phyloP scores from a whole-genome alignment of 2,797 vertebrate species.

The Pantherophis alleghaniensis region DNA sequence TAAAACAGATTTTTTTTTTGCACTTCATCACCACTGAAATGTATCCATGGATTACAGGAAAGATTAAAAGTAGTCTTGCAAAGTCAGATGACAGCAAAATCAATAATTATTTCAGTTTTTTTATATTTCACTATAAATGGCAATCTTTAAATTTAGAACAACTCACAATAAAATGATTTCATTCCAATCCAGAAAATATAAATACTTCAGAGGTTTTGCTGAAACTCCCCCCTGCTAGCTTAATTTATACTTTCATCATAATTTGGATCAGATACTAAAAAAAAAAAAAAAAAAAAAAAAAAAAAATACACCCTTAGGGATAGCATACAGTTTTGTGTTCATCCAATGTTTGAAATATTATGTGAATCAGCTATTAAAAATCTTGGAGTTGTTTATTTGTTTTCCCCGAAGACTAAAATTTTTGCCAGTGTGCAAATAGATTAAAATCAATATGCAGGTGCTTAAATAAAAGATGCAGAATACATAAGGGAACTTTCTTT shows the following conservation, averaged over 20 bases:
- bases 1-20: not conserved
- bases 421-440: not conserved
- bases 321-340: not conserved
- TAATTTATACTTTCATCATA: not conserved
- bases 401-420: not conserved
- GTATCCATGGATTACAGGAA: not conserved
- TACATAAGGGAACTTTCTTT: not conserved
- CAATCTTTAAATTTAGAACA: not conserved
- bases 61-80: not conserved
- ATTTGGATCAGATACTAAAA: not conserved
- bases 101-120: constrained; percentile 8
- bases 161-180: not conserved
- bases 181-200: not conserved
- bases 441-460: constrained; percentile 15
- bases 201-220: not conserved
- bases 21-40: not conserved
- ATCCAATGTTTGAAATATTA: not conserved
- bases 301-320: not conserved
- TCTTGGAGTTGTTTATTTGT: not conserved
- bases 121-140: not conserved
- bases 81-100: constrained; percentile 5
- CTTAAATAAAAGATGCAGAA: constrained; percentile 3
- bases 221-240: not conserved
- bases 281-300: not conserved
- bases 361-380: constrained; percentile 5